A percentile compares a stretch with the other conserved stretches of the same genome.
Conservation (phyloP, 2,113 vertebrate species). For the Archilochus colubris region DNA sequence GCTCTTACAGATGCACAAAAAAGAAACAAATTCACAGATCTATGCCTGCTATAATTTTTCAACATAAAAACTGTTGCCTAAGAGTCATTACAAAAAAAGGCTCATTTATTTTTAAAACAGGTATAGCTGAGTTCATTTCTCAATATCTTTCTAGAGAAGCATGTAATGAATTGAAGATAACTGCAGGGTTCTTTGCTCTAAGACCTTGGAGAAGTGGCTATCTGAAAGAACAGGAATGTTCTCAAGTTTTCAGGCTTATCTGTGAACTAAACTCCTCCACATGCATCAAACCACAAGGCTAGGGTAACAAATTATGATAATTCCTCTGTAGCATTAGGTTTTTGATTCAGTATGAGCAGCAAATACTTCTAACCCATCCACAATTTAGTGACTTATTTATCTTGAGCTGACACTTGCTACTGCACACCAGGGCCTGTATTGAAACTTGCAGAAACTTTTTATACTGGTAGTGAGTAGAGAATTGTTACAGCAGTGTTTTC, state of each 20-base stretch:
- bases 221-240: neutral
- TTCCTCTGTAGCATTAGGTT: neutral
- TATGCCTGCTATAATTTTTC: neutral
- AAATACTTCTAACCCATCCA: neutral
- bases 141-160: neutral
- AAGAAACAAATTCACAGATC: neutral
- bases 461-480: neutral
- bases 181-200: neutral
- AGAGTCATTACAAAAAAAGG: neutral
- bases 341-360: neutral
- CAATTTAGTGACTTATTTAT: neutral
- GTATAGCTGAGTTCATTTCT: neutral
- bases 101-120: neutral
- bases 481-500: neutral
- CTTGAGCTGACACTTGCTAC: neutral
- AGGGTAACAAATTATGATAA: neutral
- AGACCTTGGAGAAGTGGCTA: neutral
- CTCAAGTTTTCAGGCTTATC: neutral
- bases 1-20: accelerated
- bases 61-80: neutral
- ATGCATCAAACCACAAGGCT: neutral
- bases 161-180: neutral
- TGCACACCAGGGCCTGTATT: neutral
- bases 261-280: neutral
- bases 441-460: neutral